Conservation (phyloP, 2,113 vertebrate genomes). For the Proterorhinus semilunaris region DNA sequence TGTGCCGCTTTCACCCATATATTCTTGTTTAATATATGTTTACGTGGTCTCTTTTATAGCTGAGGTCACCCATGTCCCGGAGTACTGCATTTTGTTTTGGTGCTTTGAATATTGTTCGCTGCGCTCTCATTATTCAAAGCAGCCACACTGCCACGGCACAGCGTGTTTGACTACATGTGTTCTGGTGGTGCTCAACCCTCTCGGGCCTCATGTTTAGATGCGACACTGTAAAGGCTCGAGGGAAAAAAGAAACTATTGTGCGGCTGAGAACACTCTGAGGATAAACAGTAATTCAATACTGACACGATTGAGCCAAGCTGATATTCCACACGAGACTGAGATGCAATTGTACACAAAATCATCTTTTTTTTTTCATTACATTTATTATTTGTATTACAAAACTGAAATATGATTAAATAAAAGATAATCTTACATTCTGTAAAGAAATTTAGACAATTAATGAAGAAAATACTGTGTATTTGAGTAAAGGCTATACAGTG, state of each 20-base stretch:
- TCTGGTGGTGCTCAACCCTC: constrained; percentile 30
- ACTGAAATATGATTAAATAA: not conserved
- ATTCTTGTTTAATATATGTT: constrained; percentile 30
- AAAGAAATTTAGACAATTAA: not conserved
- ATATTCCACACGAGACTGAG: not conserved
- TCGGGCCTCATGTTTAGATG: constrained; percentile 34
- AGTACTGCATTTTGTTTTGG: constrained; percentile 13
- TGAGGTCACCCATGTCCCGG: constrained; percentile 28
- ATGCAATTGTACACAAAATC: not conserved
- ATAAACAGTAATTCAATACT: constrained; percentile 4
- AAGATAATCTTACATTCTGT: not conserved
- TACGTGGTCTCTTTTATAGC: not conserved
- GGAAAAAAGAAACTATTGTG: constrained; percentile 44
- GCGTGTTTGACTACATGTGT: constrained; percentile 40
- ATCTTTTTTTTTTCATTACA: not conserved
- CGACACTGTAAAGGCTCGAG: constrained; percentile 17
- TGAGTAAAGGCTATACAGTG: not conserved
- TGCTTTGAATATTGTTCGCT: constrained; percentile 8
- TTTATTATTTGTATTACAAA: not conserved
- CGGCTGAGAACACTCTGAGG: not conserved
- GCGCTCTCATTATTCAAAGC: constrained; percentile 33
- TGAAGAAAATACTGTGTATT: not conserved
- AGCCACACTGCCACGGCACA: constrained; percentile 21
- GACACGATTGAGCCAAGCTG: not conserved
- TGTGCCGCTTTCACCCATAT: not conserved